Base-by-base conservation (phyloP, 2,888 invertebrate species). In the Arrhopalites spinosus region DNA sequence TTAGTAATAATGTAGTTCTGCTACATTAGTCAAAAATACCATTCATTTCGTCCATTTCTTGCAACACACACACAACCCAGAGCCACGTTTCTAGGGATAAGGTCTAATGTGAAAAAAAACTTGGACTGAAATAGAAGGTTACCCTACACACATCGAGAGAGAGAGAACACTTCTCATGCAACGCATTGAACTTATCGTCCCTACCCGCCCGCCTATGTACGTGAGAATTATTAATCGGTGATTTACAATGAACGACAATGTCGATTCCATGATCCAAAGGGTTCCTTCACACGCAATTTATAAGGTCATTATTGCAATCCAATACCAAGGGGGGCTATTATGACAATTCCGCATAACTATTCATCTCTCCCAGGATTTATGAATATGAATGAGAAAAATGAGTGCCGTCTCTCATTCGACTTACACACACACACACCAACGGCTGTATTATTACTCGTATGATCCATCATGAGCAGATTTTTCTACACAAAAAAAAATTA, bases 11-110 rank as follows among this genome's bases (percentile, higher is more conserved):
- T 67, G 25, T 15, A 45, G 45, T 67, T 67, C 67, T 64, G 67
- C 67, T 67, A 67, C 67, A 67, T 67, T 67, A 67, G 67, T 67
- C 67, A 67, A 67, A 67, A 67, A 67, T 67, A 67, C 67, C 43
- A 67, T 67, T 67, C 67, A 30, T 64, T 45, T 67, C 67, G 30
- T 67, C 67, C 67, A 20, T 67, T 67, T 30, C 45, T 29, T 7
- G 61, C n/a, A n/a, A n/a, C n/a, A 53, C n/a, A 53, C n/a, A 23
- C 53, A 53, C 61, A n/a, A n/a, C n/a, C 3, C 23, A n/a, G 64
- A 64, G 30, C n/a, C 29, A 61, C 61, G 8, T 23, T 61, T 27
- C 64, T n/a, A n/a, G 64, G 27, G 64, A 27, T 64, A 5, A 50
- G 50, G 15, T 15, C 17, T 15, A 50, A 50, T 50, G n/a, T n/a